Evolutionary conservation across 2,888 invertebrate genomes (phyloP), one percentile per base, ranked within the genome.

Genomic region (Drosophila pseudotakahashii): DNA sequence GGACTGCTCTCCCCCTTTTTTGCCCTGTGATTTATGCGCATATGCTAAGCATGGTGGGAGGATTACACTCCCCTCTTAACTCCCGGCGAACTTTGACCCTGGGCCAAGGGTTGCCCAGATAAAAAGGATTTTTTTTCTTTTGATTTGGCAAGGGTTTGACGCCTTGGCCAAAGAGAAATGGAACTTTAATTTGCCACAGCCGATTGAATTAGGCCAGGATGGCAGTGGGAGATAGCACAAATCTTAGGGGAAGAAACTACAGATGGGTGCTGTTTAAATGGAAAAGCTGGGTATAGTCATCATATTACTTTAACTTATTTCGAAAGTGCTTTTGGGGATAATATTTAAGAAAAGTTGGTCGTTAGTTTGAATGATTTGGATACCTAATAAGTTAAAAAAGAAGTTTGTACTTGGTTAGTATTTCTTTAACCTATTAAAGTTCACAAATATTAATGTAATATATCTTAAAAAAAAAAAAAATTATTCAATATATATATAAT

Each of bases 141-240:
- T 53, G 66, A 67, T 66, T 48, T 51, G 68, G 68, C 69, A 88
- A 68, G 71, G 82, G 70, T 77, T 79, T 67, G 73, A 78, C 71
- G 75, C 75, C 47, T 78, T 83, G 13, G 67, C 73, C 52, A 63
- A 61, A 60, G 51, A 60, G 63, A 75, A 75, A 80, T 86, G 73
- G 80, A 77, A 78, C 87, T 84, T 84, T 88, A 80, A 88, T 88
- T 88, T 88, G 88, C 78, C 76, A 88, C 83, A 74, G 73, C 80
- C 83, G 88, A 88, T 84, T 84, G 88, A 84, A 84, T 86, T 86
- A 83, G 81, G 73, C 82, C 73, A 51, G 70, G 67, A 53, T 71
- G 72, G 69, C 63, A 62, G 3, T 14, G 23, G 26, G 16, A 19
- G 50, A 69, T 30, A 39, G 19, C 19, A 16, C 10, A 26, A 14